Evolutionary conservation across 2,797 vertebrate species (phyloP), one percentile per base, ranked within the genome.

Genomic region (Sebastes steindachneri): DNA sequence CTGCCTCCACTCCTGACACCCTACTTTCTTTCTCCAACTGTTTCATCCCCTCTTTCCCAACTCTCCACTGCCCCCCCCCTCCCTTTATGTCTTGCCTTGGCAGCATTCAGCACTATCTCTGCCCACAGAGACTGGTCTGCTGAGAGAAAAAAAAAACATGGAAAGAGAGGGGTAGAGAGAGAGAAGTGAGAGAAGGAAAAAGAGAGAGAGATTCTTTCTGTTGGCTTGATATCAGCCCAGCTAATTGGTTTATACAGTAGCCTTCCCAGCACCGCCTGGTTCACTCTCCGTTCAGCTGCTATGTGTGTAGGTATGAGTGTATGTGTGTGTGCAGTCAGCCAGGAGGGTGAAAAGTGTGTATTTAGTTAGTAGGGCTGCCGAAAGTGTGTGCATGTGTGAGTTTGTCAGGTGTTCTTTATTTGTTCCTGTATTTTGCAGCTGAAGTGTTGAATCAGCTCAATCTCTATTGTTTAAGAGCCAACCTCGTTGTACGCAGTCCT

Each of bases 231-330:
- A 84, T 83, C 84, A 86, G 72, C 63, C 17, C 45, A 75, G 76
- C 79, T 94, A 94, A 95, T 94, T 94, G 90, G 89, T 92, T 93
- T 89, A 91, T 92, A 87, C 84, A 86, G 75, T 77, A 67, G 63
- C 55, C 41, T 90, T 79, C 82, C 87, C 73, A 68, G 64, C 83
- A 80, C 35, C 75, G 82, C 75, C 74, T 55, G 71, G 82, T 91
- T 91, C 60, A 83, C 87, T 82, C 74, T 58, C 57, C 58, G 73
- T 84, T 91, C 84, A 84, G 62, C 59, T 71, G 55, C n/a, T 54
- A 26, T 76, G 35, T 75, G 33, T 60, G 62, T 64, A 45, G 41
- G 41, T 45, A 45, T 45, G 14, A 17, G 14, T 68, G 45, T 9
- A 11, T 53, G 14, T 70, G 17, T 45, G 19, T 76, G 19, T 76